These are phyloP conservation scores for Colistium nudipinnis DNA, from an alignment of 2,113 vertebrate genomes.

Conservation along the genomic window DNA sequence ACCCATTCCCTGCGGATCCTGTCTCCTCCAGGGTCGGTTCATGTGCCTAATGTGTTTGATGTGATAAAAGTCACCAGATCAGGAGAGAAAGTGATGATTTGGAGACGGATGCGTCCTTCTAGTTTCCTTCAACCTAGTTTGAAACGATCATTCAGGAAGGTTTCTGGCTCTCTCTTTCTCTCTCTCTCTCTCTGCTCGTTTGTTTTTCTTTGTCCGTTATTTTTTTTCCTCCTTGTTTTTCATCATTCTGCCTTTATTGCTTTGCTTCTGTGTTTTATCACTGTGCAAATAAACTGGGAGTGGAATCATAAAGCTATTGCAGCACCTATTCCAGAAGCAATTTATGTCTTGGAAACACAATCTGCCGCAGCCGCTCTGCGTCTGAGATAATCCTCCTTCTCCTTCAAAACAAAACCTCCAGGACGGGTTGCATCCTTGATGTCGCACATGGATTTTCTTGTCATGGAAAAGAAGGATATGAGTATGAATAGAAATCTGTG, in stretches of 20 bases:
- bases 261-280: constrained; percentile 67
- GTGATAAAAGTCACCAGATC: too few relatives aligned
- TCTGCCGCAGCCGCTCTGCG: constrained; percentile 42
- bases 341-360: constrained; percentile 12
- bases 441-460: too few relatives aligned
- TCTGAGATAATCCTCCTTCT: constrained; percentile 24
- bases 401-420: too few relatives aligned
- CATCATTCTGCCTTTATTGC: constrained; percentile 65
- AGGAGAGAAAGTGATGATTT: too few relatives aligned
- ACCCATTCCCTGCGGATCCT: not conserved
- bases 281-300: constrained; percentile 49
- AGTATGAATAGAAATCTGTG: too few relatives aligned
- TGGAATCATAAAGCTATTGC: constrained; percentile 48
- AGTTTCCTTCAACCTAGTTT: not conserved
- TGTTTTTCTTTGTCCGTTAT: constrained; percentile 44
- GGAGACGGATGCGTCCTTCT: too few relatives aligned
- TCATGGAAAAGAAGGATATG: too few relatives aligned
- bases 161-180: too few relatives aligned
- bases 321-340: constrained; percentile 36
- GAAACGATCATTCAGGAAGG: too few relatives aligned
- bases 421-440: too few relatives aligned
- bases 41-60: too few relatives aligned
- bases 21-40: too few relatives aligned
- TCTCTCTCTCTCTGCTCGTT: constrained; percentile 16
- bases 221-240: constrained; percentile 46